Conservation (phyloP, 2,888 invertebrate genomes). For the Tachina fera region DNA sequence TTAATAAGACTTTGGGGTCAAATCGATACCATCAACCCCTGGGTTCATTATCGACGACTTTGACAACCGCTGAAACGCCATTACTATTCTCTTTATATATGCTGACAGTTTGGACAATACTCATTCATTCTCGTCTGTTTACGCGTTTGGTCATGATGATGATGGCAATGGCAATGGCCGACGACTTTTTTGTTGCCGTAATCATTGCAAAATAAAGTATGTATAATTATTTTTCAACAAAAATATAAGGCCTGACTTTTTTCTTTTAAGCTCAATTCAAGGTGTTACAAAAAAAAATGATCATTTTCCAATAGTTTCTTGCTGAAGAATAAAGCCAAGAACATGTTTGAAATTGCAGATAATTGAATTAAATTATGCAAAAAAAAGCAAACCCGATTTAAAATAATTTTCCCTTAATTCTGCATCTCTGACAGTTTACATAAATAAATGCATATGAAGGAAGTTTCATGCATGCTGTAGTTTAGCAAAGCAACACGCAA, state of each 20-base stretch:
- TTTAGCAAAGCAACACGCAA: constrained; percentile 53
- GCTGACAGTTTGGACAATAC: constrained; percentile 74
- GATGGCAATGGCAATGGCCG: constrained; percentile 17
- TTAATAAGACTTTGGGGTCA: background rate
- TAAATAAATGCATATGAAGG: background rate
- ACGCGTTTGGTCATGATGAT: constrained; percentile 66
- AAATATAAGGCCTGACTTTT: constrained; percentile 29
- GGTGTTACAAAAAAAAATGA: constrained; percentile 49
- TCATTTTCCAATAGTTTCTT: constrained; percentile 43
- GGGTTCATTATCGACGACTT: background rate
- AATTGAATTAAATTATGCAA: constrained; percentile 68
- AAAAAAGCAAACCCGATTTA: constrained; percentile 32
- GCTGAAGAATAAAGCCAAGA: constrained; percentile 28
- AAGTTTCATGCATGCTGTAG: constrained; percentile 1
- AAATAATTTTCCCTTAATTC: constrained; percentile 37
- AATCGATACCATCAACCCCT: background rate
- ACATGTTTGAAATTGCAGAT: constrained; percentile 59
- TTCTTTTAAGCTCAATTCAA: constrained; percentile 14
- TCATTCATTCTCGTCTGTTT: constrained; percentile 72
- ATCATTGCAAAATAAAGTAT: constrained; percentile 38
- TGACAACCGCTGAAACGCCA: constrained; percentile 10
- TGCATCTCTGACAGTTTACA: background rate
- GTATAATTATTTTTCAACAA: constrained; percentile 51
- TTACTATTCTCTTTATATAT: constrained; percentile 58
- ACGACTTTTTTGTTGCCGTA: constrained; percentile 19